These are phyloP conservation scores for Eucriotettix oculatus DNA, from an alignment of 2,888 invertebrate species.

Conservation along the genomic window DNA sequence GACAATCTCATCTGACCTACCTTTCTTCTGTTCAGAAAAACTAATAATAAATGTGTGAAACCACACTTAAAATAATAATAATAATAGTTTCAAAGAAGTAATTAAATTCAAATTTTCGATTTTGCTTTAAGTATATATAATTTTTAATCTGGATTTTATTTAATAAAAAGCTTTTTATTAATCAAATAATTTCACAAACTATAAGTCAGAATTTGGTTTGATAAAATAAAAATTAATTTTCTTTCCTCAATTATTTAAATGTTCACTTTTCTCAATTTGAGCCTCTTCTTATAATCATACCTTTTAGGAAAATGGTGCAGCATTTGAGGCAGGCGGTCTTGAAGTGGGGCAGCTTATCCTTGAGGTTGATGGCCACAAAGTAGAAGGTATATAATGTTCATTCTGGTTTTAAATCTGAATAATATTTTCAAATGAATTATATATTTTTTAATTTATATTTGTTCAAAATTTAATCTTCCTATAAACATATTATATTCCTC, in stretches of 20 bases:
- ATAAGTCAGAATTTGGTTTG: neutral
- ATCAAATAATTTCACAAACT: too few species aligned
- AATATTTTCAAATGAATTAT: neutral
- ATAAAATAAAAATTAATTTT: neutral
- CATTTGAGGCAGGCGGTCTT: conserved; percentile 79
- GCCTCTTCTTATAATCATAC: conserved; percentile 14
- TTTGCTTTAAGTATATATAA: too few species aligned
- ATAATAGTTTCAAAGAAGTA: too few species aligned
- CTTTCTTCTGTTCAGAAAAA: too few species aligned
- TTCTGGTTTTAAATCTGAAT: neutral
- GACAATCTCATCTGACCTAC: too few species aligned
- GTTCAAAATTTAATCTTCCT: neutral
- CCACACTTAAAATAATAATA: too few species aligned
- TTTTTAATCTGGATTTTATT: too few species aligned
- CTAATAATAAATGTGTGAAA: too few species aligned
- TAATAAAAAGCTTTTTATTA: too few species aligned
- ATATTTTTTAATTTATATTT: neutral
- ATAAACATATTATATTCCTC: neutral
- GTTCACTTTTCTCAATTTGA: neutral
- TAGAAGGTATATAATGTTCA: conserved; percentile 27
- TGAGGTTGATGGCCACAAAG: conserved; percentile 66
- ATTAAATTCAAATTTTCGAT: too few species aligned
- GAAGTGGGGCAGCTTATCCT: conserved; percentile 89
- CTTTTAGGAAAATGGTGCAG: conserved; percentile 79
- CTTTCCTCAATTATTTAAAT: neutral